These are phyloP conservation scores for Seriola rivoliana DNA, from an alignment of 2,113 vertebrate genomes.

Conservation along the genomic window DNA sequence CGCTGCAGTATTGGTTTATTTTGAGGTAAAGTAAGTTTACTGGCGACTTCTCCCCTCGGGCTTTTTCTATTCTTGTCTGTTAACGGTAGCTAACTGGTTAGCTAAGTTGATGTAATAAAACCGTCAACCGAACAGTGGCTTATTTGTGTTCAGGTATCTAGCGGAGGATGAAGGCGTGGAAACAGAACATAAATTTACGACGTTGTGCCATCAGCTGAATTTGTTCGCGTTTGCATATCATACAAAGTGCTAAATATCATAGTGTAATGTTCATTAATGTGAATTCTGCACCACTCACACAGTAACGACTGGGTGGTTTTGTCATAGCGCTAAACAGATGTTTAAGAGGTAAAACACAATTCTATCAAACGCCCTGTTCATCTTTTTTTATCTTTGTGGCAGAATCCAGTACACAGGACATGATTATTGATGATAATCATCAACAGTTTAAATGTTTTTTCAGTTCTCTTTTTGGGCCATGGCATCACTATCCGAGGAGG, in stretches of 20 bases:
- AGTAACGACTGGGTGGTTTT: neutral
- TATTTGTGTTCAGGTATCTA: neutral
- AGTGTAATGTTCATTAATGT: neutral
- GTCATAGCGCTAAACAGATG: neutral
- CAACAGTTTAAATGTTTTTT: neutral
- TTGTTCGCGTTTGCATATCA: neutral
- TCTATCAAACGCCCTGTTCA: neutral
- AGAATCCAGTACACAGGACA: neutral
- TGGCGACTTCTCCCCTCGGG: conserved; percentile 56
- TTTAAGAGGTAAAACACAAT: neutral
- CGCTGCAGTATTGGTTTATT: conserved; percentile 31
- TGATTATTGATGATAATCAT: neutral
- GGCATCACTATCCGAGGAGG: conserved; percentile 98
- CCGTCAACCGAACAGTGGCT: neutral
- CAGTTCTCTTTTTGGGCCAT: conserved; percentile 80
- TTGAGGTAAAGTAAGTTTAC: conserved; percentile 73
- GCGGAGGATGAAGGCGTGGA: neutral
- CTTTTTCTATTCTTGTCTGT: conserved; percentile 50
- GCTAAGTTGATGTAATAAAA: conserved; percentile 50
- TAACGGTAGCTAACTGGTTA: conserved; percentile 69
- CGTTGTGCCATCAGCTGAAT: neutral
- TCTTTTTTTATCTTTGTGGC: neutral
- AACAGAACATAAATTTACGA: neutral
- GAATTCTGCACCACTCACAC: neutral
- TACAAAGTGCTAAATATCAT: neutral